Conservation (phyloP, 2,113 vertebrate species). For the Chaetura pelagica region DNA sequence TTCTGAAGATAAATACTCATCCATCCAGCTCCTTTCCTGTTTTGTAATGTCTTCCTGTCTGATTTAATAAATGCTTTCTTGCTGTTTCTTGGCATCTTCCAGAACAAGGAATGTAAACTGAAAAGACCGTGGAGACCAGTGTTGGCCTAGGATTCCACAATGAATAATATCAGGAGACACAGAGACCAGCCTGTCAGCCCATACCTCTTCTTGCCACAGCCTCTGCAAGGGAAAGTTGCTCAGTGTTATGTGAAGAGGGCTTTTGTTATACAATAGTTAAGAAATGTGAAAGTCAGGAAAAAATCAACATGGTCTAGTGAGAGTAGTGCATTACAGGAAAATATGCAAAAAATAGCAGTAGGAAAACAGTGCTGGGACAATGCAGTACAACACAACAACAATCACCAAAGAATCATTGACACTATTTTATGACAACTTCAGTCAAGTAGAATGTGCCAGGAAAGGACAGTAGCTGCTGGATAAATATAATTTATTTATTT, state of each 20-base stretch:
- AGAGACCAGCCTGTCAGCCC: constrained; percentile 54
- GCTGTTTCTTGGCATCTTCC: constrained; percentile 78
- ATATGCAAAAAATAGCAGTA: not conserved
- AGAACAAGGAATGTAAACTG: constrained; percentile 83
- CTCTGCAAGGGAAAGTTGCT: not conserved
- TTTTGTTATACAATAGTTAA: not conserved
- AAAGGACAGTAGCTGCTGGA: constrained; percentile 17
- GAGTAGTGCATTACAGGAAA: not conserved
- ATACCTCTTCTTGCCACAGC: not conserved
- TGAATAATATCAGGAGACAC: constrained; percentile 76
- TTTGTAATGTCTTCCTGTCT: constrained; percentile 81
- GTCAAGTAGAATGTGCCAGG: not conserved
- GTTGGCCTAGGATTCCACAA: constrained; percentile 52
- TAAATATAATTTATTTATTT: constrained; percentile 29
- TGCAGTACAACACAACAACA: not conserved
- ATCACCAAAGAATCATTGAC: not conserved
- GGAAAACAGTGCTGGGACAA: not conserved
- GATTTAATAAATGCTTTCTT: constrained; percentile 79
- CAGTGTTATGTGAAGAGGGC: not conserved
- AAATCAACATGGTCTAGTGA: not conserved
- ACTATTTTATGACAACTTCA: not conserved
- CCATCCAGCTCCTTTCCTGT: constrained; percentile 74
- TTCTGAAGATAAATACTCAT: constrained; percentile 78
- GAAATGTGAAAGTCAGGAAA: not conserved
- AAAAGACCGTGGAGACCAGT: constrained; percentile 72